Evolutionary conservation across 2,888 invertebrate species (phyloP).

Genomic region (Laspeyria flexula): DNA sequence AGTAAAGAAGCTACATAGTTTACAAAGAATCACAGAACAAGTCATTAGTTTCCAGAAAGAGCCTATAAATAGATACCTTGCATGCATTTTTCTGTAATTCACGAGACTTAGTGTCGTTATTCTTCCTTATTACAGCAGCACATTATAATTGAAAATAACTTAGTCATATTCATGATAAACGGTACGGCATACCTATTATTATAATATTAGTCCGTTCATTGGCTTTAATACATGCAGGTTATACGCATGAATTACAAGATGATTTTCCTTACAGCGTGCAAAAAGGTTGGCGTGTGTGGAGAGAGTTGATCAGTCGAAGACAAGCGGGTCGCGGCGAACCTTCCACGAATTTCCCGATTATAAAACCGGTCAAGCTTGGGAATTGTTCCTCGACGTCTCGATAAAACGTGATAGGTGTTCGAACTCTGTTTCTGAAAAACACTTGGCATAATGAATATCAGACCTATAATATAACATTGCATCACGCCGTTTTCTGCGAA

Average conservation of each 20-base stretch:
- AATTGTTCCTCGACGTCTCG: conserved; percentile 53
- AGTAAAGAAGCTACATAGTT: too few species aligned
- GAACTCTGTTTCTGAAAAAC: conserved; percentile 53
- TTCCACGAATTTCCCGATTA: conserved; percentile 78
- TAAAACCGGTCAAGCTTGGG: conserved; percentile 67
- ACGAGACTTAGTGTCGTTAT: too few species aligned
- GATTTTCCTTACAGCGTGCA: conserved; percentile 45
- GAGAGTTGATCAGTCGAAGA: conserved; percentile 29
- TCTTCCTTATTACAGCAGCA: too few species aligned
- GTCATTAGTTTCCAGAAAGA: too few species aligned
- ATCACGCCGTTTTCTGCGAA: too few species aligned
- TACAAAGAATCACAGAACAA: too few species aligned
- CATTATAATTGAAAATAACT: too few species aligned
- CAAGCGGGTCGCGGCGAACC: conserved; percentile 47
- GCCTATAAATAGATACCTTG: too few species aligned
- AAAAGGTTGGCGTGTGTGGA: conserved; percentile 33
- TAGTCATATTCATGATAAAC: too few species aligned
- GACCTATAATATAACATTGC: too few species aligned
- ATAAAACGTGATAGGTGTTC: conserved; percentile 63
- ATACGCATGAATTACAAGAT: conserved; percentile 9
- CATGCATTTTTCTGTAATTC: too few species aligned
- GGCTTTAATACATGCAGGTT: neutral
- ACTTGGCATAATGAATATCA: conserved; percentile 16
- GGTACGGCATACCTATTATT: neutral
- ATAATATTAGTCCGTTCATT: neutral